Evolutionary conservation across 1,140 invertebrate genomes (phyloP), one percentile per base, ranked within the genome.

Genomic region (Pemphigus obesinymphae): DNA sequence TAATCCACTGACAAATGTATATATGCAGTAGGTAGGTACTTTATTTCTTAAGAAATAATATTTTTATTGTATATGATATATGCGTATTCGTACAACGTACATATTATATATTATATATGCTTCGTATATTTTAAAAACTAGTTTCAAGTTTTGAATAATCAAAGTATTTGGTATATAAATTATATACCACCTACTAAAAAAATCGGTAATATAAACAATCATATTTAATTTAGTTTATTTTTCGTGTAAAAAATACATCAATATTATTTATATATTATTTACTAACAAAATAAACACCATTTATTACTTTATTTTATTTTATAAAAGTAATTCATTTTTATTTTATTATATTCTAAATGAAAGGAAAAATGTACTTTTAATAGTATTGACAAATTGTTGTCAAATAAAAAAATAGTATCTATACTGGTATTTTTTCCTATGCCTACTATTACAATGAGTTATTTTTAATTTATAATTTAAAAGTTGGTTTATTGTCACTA

Each of bases 141-240:
- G 70, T 73, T 73, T 73, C 50, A 50, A 73, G 50, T 73, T 50
- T 29, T 73, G 70, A 73, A 73, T n/a, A 73, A 73, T 11, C 70
- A 11, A 31, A 48, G 43, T 50, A 50, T 31, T 48, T 23, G n/a
- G 26, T 5, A 73, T 31, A 68, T 72, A 73, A 73, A 50, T 73
- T 73, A 50, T 50, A n/a, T n/a, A n/a, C n/a, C n/a, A n/a, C n/a
- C n/a, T n/a, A 48, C 40, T 50, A 50, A 50, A 50, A 73, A 73
- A 31, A 26, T 50, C 70, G 20, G 26, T 50, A 31, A 31, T 73
- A 73, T 50, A 73, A 73, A 73, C 70, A 73, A 50, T 73, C 70
- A 31, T 73, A 50, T 73, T 50, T 50, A 17, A 31, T 73, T 72
- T 50, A 73, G 31, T 73, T 73, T 73, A 73, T 3, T 73, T 73